These are phyloP conservation scores for Mongoloraphidia duomilia DNA, from an alignment of 2,888 invertebrate species.

Conservation along the genomic window DNA sequence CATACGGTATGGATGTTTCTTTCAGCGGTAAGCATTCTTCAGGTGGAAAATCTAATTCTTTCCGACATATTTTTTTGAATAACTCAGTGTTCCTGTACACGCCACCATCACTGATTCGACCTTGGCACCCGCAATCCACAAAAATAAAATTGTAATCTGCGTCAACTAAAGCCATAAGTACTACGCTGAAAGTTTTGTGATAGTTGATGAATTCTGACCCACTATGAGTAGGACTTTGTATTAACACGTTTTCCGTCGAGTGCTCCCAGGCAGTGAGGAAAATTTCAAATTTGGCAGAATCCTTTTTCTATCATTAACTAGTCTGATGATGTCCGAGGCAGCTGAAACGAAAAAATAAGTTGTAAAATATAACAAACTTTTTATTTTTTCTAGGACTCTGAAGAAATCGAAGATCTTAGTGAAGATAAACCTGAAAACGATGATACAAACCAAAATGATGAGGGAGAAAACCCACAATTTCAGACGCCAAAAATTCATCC, in stretches of 20 bases:
- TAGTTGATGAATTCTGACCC: constrained; percentile 2
- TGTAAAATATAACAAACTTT: too few relatives aligned
- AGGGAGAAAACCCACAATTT: too few relatives aligned
- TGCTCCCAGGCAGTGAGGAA: constrained; percentile 10
- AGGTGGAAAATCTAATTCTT: constrained; percentile 7
- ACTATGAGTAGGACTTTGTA: too few relatives aligned
- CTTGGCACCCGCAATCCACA: constrained; percentile 15
- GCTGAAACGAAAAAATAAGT: constrained; percentile 7
- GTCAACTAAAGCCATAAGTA: constrained; percentile 16
- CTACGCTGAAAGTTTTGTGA: constrained; percentile 15
- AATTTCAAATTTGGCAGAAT: constrained; percentile 11
- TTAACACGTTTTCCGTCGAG: constrained; percentile 9
- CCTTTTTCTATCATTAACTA: constrained; percentile 7
- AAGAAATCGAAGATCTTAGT: too few relatives aligned
- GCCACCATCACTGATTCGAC: constrained; percentile 16
- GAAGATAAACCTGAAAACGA: too few relatives aligned
- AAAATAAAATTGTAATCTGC: constrained; percentile 16
- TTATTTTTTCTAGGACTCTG: too few relatives aligned
- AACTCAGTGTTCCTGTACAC: constrained; percentile 10
- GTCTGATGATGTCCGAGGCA: constrained; percentile 8
- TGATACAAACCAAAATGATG: too few relatives aligned
- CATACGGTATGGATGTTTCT: neutral
- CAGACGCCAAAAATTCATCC: too few relatives aligned
- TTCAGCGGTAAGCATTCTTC: neutral
- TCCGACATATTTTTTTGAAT: constrained; percentile 1